Evolutionary conservation across 2,113 vertebrate genomes (phyloP).

Genomic region (Oryzias celebensis): DNA sequence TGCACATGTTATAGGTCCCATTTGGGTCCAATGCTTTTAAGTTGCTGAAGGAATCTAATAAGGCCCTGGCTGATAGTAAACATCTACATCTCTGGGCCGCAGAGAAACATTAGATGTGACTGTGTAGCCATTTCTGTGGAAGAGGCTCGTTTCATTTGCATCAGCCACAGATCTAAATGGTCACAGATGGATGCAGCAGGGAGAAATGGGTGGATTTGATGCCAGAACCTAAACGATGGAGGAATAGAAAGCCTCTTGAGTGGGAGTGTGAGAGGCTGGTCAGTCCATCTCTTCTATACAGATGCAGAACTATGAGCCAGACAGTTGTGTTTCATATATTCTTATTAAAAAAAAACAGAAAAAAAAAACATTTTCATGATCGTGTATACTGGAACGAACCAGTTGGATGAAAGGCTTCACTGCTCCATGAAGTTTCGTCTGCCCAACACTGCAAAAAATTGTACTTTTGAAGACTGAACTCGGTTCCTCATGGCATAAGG

Average conservation of each 20-base stretch:
- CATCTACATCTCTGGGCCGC: slow-evolving; percentile 52
- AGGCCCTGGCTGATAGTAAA: slow-evolving; percentile 66
- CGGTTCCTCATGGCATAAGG: no score
- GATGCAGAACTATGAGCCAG: slow-evolving; percentile 12
- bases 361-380: neutral
- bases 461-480: no score
- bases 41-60: slow-evolving; percentile 70
- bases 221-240: slow-evolving; percentile 34
- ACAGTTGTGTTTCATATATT: neutral
- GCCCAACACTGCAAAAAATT: no score
- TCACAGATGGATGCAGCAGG: slow-evolving; percentile 43
- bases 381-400: neutral
- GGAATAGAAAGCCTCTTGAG: slow-evolving; percentile 17
- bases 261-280: slow-evolving; percentile 6
- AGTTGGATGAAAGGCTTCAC: no score
- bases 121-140: slow-evolving; percentile 21
- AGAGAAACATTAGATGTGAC: slow-evolving; percentile 45
- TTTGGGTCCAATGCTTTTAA: slow-evolving; percentile 71
- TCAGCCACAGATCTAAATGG: slow-evolving; percentile 58
- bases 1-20: slow-evolving; percentile 68
- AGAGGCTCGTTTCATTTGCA: slow-evolving; percentile 64
- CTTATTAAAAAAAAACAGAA: neutral
- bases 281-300: slow-evolving; percentile 3
- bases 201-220: slow-evolving; percentile 36
- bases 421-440: no score